Conservation (phyloP, 2,797 vertebrate species). For the Borostomias antarcticus region DNA sequence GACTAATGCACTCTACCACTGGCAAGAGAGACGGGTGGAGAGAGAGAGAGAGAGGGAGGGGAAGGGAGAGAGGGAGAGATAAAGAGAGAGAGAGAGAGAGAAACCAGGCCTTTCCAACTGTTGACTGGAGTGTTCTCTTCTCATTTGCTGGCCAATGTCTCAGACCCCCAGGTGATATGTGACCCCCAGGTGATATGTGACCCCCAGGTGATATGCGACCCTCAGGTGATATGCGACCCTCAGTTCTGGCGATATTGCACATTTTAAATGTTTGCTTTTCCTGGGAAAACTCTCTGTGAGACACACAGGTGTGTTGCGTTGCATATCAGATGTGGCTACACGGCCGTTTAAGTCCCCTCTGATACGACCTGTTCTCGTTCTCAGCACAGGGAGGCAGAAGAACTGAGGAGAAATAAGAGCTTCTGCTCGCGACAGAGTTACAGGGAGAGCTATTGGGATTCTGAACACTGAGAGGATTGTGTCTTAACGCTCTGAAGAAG, state of each 20-base stretch:
- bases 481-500: too few relatives aligned
- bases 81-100: slow-evolving; percentile 10
- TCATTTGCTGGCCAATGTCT: slow-evolving; percentile 62
- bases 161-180: slow-evolving; percentile 43
- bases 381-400: too few relatives aligned
- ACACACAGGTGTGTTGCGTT: slow-evolving; percentile 10
- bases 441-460: too few relatives aligned
- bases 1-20: slow-evolving; percentile 22
- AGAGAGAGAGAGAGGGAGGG: not conserved
- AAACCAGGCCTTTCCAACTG: slow-evolving; percentile 28
- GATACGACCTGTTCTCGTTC: too few relatives aligned
- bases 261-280: slow-evolving; percentile 63
- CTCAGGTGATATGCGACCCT: too few relatives aligned
- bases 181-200: too few relatives aligned
- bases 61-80: not conserved
- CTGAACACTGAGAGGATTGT: too few relatives aligned
- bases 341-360: too few relatives aligned
- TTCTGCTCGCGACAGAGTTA: too few relatives aligned
- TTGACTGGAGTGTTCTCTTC: slow-evolving; percentile 51
- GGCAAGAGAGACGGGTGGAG: not conserved
- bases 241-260: slow-evolving; percentile 47
- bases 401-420: too few relatives aligned
- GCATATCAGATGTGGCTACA: slow-evolving; percentile 42
- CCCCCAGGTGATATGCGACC: too few relatives aligned
- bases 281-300: slow-evolving; percentile 34